Percentiles rank a stretch among this genome's conserved stretches.
Conservation (phyloP, 2,113 vertebrate species). For the Saguinus imperator region DNA sequence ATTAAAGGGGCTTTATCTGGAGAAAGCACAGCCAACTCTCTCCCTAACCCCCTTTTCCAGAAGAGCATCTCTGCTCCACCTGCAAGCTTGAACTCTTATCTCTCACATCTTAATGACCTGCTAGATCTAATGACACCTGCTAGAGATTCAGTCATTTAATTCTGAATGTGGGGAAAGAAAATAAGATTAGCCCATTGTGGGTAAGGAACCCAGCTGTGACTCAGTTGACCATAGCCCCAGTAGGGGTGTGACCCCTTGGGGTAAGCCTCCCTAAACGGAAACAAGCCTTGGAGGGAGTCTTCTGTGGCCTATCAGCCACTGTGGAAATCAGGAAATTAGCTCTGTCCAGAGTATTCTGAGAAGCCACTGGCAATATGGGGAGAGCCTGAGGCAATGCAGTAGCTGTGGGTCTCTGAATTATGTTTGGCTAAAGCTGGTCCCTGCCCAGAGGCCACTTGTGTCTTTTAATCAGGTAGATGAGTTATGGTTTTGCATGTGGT, state of each 20-base stretch:
- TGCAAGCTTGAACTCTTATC: not conserved
- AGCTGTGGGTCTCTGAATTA: not conserved
- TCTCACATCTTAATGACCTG: not conserved
- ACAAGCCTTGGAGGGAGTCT: not conserved
- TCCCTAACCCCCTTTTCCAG: not conserved
- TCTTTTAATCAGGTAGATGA: not conserved
- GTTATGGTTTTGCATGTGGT: not conserved
- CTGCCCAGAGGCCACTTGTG: not conserved
- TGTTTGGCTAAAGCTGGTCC: not conserved
- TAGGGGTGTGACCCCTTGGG: accelerated
- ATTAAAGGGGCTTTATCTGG: not conserved
- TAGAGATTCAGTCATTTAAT: not conserved
- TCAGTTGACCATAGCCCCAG: not conserved
- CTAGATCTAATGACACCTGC: not conserved
- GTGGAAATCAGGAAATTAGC: not conserved
- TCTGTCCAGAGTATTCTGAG: not conserved
- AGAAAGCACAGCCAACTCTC: not conserved
- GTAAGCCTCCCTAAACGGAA: not conserved
- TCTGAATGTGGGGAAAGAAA: not conserved
- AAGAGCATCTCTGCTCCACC: not conserved
- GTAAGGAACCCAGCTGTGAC: not conserved
- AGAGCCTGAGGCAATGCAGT: not conserved
- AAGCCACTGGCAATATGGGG: not conserved
- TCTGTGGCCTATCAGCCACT: not conserved
- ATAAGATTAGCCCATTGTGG: not conserved